phyloP scores from a whole-genome alignment of 1,140 invertebrate species.

The Brachionus rubens region DNA sequence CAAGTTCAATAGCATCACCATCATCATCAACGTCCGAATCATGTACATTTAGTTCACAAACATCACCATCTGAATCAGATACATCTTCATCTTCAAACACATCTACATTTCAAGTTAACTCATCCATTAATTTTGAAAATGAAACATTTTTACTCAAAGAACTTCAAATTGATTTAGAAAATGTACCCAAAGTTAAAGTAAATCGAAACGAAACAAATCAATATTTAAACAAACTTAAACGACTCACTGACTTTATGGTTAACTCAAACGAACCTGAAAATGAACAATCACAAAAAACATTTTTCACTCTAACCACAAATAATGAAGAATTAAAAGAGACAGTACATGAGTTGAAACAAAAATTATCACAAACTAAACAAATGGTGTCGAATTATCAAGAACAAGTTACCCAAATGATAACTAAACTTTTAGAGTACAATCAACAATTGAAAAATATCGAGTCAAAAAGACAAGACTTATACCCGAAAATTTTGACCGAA shows the following conservation, averaged over 20 bases:
- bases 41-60: background rate
- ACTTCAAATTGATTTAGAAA: background rate
- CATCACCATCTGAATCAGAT: background rate
- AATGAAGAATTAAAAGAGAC: background rate
- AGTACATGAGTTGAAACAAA: background rate
- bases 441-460: background rate
- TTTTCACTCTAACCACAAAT: background rate
- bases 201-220: background rate
- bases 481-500: background rate
- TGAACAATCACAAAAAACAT: too few relatives aligned
- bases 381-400: background rate
- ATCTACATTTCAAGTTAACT: conserved; percentile 1
- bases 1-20: background rate
- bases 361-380: background rate
- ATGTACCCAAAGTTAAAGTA: background rate
- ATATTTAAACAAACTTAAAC: background rate
- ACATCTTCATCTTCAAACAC: background rate
- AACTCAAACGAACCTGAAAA: background rate
- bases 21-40: background rate
- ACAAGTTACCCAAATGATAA: background rate
- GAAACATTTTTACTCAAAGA: background rate
- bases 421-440: background rate
- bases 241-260: background rate
- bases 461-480: background rate
- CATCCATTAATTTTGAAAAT: background rate